Conservation (phyloP, 2,888 invertebrate genomes). For the Eupithecia subfuscata region DNA sequence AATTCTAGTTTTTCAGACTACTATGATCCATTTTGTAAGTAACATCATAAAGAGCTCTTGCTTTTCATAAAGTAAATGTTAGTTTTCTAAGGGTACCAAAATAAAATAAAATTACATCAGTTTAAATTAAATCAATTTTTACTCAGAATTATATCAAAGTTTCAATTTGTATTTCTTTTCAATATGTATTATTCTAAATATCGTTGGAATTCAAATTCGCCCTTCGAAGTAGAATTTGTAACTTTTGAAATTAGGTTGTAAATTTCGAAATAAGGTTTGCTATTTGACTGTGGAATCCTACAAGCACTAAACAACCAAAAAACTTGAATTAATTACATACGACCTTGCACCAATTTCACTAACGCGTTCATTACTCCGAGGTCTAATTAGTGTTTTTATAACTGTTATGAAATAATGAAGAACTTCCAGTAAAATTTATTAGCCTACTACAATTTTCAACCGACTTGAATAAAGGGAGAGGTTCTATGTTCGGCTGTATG, state of each 20-base stretch:
- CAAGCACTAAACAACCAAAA: background rate
- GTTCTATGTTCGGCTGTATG: too few species aligned
- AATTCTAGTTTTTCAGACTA: too few species aligned
- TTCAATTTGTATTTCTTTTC: too few species aligned
- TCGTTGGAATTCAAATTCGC: background rate
- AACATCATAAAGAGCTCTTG: too few species aligned
- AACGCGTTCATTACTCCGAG: constrained; percentile 43
- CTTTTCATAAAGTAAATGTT: too few species aligned
- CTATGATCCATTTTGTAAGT: too few species aligned
- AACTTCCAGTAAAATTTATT: background rate
- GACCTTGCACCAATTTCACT: constrained; percentile 16
- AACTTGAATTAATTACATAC: constrained; percentile 3
- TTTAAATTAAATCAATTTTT: too few species aligned
- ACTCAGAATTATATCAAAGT: too few species aligned
- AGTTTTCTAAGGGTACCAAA: too few species aligned
- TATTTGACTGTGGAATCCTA: background rate
- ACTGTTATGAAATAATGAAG: constrained; percentile 21
- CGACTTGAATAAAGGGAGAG: too few species aligned
- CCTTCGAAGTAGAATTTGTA: background rate
- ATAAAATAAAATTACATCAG: too few species aligned
- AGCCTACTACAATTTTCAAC: background rate
- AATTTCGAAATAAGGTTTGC: background rate
- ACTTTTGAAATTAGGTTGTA: background rate
- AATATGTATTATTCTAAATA: background rate
- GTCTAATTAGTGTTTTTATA: constrained; percentile 37